Evolutionary conservation across 2,113 vertebrate species (phyloP).

Genomic region (Pristiophorus japonicus): DNA sequence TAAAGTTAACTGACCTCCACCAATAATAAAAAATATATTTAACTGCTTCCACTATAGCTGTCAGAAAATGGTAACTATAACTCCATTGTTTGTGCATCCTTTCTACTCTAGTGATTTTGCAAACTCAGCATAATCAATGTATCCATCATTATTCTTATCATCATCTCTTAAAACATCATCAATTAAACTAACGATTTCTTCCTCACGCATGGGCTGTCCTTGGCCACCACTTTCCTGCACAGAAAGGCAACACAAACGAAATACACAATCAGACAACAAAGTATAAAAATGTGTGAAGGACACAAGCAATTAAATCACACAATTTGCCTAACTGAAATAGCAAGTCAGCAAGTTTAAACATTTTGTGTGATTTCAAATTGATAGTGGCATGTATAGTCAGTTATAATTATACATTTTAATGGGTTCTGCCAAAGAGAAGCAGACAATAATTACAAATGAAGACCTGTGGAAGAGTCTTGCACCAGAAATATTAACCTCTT

Average conservation of each 20-base stretch:
- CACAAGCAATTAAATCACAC: background rate
- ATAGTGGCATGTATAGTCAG: no score
- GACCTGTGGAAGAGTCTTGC: background rate
- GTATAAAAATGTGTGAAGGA: background rate
- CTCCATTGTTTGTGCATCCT: background rate
- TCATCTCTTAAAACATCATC: conserved; percentile 86
- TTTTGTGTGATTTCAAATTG: background rate
- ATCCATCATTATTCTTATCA: conserved; percentile 93
- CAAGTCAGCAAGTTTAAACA: background rate
- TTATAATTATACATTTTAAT: background rate
- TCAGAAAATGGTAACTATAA: conserved; percentile 22
- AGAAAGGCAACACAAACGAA: conserved; percentile 36
- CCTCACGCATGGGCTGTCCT: conserved; percentile 73
- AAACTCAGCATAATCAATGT: conserved; percentile 95
- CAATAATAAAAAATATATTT: conserved; percentile 33
- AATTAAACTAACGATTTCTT: conserved; percentile 81
- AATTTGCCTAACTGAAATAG: background rate
- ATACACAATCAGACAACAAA: conserved; percentile 23
- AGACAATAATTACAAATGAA: background rate
- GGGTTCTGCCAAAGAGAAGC: background rate
- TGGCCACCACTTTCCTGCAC: conserved; percentile 72
- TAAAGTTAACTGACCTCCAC: conserved; percentile 33
- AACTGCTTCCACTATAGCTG: background rate
- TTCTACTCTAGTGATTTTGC: conserved; percentile 82
- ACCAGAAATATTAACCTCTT: background rate